A percentile compares a stretch with the other conserved stretches of the same genome.
Evolutionary conservation across 2,888 invertebrate species (phyloP).

Genomic region (Drosophila austrosaltans): DNA sequence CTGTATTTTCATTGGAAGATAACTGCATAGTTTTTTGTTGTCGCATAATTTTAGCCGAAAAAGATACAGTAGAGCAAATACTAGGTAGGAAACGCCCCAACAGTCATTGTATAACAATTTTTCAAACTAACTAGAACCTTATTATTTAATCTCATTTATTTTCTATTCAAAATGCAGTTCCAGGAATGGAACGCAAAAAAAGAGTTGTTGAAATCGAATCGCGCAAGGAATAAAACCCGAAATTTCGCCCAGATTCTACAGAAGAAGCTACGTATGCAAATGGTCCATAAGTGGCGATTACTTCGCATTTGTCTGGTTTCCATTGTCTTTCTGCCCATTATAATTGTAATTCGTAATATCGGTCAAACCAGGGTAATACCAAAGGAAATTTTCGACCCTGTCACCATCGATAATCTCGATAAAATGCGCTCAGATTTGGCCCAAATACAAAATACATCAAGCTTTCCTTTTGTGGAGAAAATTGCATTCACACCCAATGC

Average conservation of each 20-base stretch:
- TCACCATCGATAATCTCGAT: constrained; percentile 16
- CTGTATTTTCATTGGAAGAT: too few relatives aligned
- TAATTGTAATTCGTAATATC: neutral
- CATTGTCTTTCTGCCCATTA: neutral
- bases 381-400: neutral
- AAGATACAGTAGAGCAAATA: too few relatives aligned
- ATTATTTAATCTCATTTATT: too few relatives aligned
- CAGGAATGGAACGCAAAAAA: constrained; percentile 1
- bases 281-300: neutral
- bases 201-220: neutral
- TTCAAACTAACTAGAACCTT: too few relatives aligned
- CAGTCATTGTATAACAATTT: too few relatives aligned
- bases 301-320: neutral
- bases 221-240: neutral
- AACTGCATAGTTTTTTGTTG: too few relatives aligned
- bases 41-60: too few relatives aligned
- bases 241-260: neutral
- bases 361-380: neutral
- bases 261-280: neutral
- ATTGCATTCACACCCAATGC: too few relatives aligned
- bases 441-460: too few relatives aligned
- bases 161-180: neutral
- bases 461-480: too few relatives aligned
- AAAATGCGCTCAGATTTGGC: neutral
- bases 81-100: too few relatives aligned